Evolutionary conservation across 2,888 invertebrate species (phyloP), one percentile per base, ranked within the genome.

Genomic region (Catocala fraxini): DNA sequence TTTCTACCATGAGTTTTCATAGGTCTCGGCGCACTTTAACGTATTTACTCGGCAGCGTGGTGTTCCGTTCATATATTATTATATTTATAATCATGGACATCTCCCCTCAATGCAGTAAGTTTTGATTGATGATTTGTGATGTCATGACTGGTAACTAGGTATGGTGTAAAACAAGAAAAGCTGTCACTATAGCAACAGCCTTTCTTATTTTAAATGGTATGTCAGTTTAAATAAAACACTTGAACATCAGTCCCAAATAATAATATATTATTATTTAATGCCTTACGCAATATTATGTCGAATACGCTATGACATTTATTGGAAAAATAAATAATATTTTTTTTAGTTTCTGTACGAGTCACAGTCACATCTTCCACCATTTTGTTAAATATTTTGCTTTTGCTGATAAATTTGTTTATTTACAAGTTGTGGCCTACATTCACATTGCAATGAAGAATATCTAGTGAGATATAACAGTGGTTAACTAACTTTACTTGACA

Each of bases 281-380:
- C 80, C 81, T 87, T 84, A 85, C 70, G 73, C 76, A 77, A 79
- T 74, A 73, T 76, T 81, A 74, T 77, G 73, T 85, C 70, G 80
- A 86, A 76, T 84, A 89, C 80, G 80, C 84, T 88, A 87, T 85
- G 87, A 91, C 82, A 86, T 85, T 83, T 82, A 82, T 66, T 91
- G 90, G 81, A 91, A 92, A 92, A 92, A 92, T 92, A 92, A 91
- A 90, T 89, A 88, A 80, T 75, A 82, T 84, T 75, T 77, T 74
- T 74, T 79, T 78, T 77, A 25, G 75, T 81, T 80, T 65, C 79
- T 70, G 61, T 83, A 7, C 74, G 76, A 78, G 80, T 90, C 89
- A 91, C 89, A 91, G 87, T 89, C 89, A 91, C 88, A 90, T 86
- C 87, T 81, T 79, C 75, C 64, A 59, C 72, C 81, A 85, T 85